Base-by-base conservation (phyloP, 2,888 invertebrate genomes). In the Philaethria dido region DNA sequence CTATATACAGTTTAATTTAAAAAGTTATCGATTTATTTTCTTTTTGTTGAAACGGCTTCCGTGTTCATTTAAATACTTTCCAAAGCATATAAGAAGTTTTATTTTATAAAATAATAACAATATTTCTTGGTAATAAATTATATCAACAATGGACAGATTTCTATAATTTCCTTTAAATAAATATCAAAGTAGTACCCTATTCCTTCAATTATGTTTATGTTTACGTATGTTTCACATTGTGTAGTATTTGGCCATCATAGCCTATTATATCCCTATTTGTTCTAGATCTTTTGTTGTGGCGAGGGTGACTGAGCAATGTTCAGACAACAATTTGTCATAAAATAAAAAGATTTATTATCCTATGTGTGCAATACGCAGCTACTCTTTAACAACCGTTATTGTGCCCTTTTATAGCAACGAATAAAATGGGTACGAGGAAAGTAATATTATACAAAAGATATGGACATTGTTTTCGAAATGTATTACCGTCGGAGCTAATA, bases 301-400 rank as follows among this genome's bases (percentile, higher is more conserved):
- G 82, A 83, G 88, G 87, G 88, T 82, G 82, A 82, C 81, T 73
- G 78, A 77, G 77, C 76, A 78, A 69, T 64, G 77, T 78, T 80
- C 85, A 84, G 85, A 87, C 89, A 88, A 87, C 90, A 88, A 92
- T 92, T 92, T 92, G 92, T 92, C 92, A 92, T 92, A 91, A 92
- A 92, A 91, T 89, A 89, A 87, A 91, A 86, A 92, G 91, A 92
- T 92, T 92, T 92, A 92, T 92, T 80, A 84, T 81, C 77, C 73
- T 75, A 70, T 74, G 81, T 80, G 84, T 82, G 73, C 67, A 71
- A 70, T 74, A 64, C 70, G 84, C 81, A 84, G 79, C 80, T 77
- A 80, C 87, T 88, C 85, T 86, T 85, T 88, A 87, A 84, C 85
- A 86, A 81, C 88, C 88, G 87, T 89, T 88, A 90, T 84, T 83